phyloP scores from a whole-genome alignment of 1,140 invertebrate genomes.

The Cydia amplana region DNA sequence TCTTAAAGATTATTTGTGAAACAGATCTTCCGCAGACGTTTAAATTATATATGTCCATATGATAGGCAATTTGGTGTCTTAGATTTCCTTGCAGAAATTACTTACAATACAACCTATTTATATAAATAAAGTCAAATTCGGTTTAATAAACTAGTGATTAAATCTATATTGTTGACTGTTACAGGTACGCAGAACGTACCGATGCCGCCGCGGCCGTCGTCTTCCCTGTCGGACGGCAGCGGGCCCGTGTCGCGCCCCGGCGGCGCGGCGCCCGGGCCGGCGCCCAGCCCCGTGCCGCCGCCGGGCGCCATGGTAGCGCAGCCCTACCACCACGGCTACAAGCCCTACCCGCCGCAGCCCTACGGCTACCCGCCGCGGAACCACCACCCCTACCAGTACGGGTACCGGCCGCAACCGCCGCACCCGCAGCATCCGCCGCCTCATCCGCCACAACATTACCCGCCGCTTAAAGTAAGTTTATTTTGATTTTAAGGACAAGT shows the following conservation, averaged over 20 bases:
- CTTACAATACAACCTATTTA: no score
- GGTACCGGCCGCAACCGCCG: constrained; percentile 61
- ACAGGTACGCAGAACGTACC: constrained; percentile 94
- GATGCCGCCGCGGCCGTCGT: constrained; percentile 94
- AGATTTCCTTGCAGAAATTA: no score
- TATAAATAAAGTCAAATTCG: not conserved
- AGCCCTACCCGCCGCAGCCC: constrained; percentile 70
- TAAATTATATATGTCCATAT: no score
- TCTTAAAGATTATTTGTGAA: no score
- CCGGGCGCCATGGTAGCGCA: constrained; percentile 76
- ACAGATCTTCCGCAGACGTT: no score
- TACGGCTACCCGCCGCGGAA: constrained; percentile 71
- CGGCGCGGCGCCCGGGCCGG: constrained; percentile 48
- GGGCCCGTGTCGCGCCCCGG: constrained; percentile 86
- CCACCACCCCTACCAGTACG: constrained; percentile 67
- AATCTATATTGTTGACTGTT: constrained; percentile 42
- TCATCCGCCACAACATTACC: constrained; percentile 68
- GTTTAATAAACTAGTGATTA: not conserved
- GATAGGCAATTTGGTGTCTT: no score
- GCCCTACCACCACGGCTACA: constrained; percentile 79
- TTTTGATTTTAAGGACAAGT: no score
- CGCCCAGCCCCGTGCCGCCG: constrained; percentile 56
- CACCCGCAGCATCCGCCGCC: constrained; percentile 58
- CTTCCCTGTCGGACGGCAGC: constrained; percentile 91
- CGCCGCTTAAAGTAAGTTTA: constrained; percentile 57